A percentile compares a stretch with the other conserved stretches of the same genome.
Conservation (phyloP, 2,113 vertebrate species). For the Tyrannus savana region DNA sequence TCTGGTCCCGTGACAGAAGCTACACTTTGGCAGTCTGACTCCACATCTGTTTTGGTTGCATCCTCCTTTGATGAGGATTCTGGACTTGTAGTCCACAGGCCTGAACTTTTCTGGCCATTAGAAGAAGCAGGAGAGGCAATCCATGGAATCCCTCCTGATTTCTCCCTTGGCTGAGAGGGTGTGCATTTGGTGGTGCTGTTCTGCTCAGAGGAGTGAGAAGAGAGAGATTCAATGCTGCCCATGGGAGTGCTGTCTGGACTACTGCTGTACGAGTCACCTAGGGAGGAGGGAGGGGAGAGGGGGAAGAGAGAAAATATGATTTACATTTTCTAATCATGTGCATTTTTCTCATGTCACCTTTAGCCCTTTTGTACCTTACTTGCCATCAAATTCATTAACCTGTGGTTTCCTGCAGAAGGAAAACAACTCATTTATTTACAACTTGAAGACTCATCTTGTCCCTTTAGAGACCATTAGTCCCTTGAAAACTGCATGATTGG, state of each 20-base stretch:
- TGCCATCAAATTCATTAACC: not conserved
- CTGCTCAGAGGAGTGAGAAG: conserved; percentile 97
- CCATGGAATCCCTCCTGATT: conserved; percentile 75
- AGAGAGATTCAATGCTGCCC: conserved; percentile 96
- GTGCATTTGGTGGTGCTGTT: conserved; percentile 83
- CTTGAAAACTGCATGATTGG: not conserved
- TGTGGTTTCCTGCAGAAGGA: not conserved
- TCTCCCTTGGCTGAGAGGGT: conserved; percentile 80
- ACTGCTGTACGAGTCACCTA: conserved; percentile 96
- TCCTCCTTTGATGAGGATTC: conserved; percentile 91
- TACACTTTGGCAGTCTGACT: conserved; percentile 88
- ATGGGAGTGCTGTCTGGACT: conserved; percentile 94
- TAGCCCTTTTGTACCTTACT: not conserved
- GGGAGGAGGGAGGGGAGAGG: not conserved
- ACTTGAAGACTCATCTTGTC: not conserved
- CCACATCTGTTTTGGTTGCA: conserved; percentile 86
- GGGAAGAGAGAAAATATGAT: not conserved
- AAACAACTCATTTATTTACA: not conserved
- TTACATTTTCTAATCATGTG: not conserved
- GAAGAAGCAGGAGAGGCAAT: conserved; percentile 77
- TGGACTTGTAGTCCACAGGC: conserved; percentile 85
- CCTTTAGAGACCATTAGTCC: not conserved
- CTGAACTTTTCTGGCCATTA: conserved; percentile 82
- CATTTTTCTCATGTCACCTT: not conserved
- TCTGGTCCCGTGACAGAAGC: conserved; percentile 77